Base-by-base conservation (phyloP, 2,113 vertebrate species). In the Ursus arctos region DNA sequence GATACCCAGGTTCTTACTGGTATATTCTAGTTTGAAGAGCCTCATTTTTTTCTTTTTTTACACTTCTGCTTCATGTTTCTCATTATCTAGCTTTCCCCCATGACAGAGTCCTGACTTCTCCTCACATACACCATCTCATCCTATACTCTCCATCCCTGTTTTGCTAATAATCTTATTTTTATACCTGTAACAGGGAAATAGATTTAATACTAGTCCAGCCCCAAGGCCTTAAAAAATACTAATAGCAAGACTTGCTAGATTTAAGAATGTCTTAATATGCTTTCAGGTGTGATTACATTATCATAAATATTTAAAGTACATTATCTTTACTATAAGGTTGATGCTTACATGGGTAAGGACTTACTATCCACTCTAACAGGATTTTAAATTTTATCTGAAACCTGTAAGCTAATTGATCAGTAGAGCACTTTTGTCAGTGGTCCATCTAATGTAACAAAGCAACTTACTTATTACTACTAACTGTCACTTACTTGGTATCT, bases 401-500 rank as follows among this genome's bases (percentile, higher is more conserved):
- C 26, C 10, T 72, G 13, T 67, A 36, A 49, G 6, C 16, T 92
- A 7, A 43, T 89, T 11, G 24, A 49, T 49, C 26, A 94, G 5
- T 9, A 65, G 81, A 93, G n/a, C 4, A 43, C 36, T 74, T 96
- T 80, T 90, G 53, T 93, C 16, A 36, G 14, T 88, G 24, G 40
- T 65, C 43, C 22, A 1, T 61, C 57, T 79, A 43, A 61, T 83
- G 14, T 31, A 82, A 88, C 14, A 79, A 18, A 43, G 92, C 13
- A 92, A 10, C 14, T 94, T 92, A 59, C 88, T 96, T 97, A 16
- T 77, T 85, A 57, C n/a, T 92, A 92, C 26, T 96, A 71, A 77
- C 51, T 43, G 40, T 82, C 13, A 91, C 85, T 95, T 96, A 51
- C 76, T 82, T 82, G 88, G 18, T 88, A 43, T 59, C 33, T 63